These are phyloP conservation scores for Pecten maximus DNA, from an alignment of 2,888 invertebrate species.

Conservation along the genomic window DNA sequence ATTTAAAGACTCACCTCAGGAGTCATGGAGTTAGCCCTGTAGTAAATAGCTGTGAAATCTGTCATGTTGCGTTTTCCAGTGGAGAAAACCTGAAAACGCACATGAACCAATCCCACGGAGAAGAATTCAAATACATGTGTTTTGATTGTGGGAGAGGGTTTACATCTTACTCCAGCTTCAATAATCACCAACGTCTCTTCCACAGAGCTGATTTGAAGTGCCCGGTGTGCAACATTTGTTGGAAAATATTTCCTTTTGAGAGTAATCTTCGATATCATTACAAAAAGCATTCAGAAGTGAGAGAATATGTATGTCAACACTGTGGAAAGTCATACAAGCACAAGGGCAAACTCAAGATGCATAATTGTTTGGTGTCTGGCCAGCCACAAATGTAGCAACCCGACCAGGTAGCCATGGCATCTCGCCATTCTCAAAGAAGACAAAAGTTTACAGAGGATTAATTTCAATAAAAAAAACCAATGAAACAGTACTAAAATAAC, in stretches of 20 bases:
- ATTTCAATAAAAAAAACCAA: too few relatives aligned
- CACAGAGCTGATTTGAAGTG: conserved; percentile 21
- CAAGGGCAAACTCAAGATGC: conserved; percentile 26
- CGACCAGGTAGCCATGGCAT: too few relatives aligned
- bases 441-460: too few relatives aligned
- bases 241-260: conserved; percentile 43
- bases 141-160: conserved; percentile 38
- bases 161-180: conserved; percentile 7
- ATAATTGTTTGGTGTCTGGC: background rate
- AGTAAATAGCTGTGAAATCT: background rate
- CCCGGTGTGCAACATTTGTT: conserved; percentile 42
- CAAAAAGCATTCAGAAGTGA: conserved; percentile 35
- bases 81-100: background rate
- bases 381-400: background rate
- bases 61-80: background rate
- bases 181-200: conserved; percentile 15
- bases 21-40: background rate
- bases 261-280: conserved; percentile 45
- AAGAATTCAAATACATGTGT: background rate
- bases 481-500: too few relatives aligned
- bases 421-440: too few relatives aligned
- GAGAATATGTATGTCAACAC: conserved; percentile 7
- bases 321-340: conserved; percentile 40
- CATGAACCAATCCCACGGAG: background rate
- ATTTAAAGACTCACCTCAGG: background rate